Evolutionary conservation across 2,797 vertebrate genomes (phyloP), one percentile per base, ranked within the genome.

Genomic region (Anguilla pacifica): DNA sequence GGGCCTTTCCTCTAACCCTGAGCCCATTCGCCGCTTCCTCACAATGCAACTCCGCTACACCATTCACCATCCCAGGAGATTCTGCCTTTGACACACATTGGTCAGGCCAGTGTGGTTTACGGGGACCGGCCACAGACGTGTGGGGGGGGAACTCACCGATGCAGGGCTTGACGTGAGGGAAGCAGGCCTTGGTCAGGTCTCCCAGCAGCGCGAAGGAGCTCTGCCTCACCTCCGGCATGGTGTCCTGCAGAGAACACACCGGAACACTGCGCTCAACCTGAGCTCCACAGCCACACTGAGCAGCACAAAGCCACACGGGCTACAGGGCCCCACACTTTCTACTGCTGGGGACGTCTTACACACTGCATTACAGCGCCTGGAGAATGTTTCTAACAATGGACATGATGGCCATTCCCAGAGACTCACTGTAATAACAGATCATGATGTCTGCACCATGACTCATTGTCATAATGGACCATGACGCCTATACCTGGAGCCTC

Each of bases 211-310:
- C 98, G 1, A 99, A 99, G 70, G 97, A 98, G 91, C 98, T 99
- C 93, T 99, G 98, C 59, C 98, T 97, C 81, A 99, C 98, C 90
- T 99, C 98, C 0, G 98, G 98, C 98, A 99, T 99, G 0, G 97
- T 97, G 89, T 99, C 98, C 98, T 98, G 90, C 10, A 91, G 86
- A 82, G 87, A 70, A 91, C 88, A 86, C 2, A 4, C 31, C 91
- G 2, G 46, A 49, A 83, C 22, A 51, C 7, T 39, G 28, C 17
- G 10, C 31, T 74, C 31, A 35, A 35, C 2, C 28, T 35, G 17
- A 77, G 35, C 31, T 43, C 72, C 31, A 43, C 3, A 39, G 9
- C 72, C 72, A 43, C 28, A 43, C 86, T 0, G 49, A 2, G 53
- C 88, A 70, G 79, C 0, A 72, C n/a, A 61, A 11, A n/a, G 53